A percentile compares a stretch with the other conserved stretches of the same genome.
phyloP scores from a whole-genome alignment of 1,140 invertebrate genomes.

The Proales similis region DNA sequence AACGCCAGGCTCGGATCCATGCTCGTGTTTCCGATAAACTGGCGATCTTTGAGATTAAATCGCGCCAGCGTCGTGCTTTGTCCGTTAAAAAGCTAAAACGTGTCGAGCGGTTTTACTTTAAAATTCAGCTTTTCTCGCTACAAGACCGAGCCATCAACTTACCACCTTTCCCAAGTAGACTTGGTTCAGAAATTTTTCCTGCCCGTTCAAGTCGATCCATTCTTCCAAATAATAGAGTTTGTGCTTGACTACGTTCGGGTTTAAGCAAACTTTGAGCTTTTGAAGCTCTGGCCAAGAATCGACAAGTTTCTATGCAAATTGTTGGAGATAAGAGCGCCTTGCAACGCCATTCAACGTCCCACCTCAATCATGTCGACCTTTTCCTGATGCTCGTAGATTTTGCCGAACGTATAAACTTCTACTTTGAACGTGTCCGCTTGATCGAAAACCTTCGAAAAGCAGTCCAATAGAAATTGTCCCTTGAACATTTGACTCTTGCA shows the following conservation, averaged over 20 bases:
- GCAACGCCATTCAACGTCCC: background rate
- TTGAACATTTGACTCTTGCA: too few species aligned
- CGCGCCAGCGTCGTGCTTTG: constrained; percentile 69
- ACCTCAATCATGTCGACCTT: constrained; percentile 25
- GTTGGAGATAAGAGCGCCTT: background rate
- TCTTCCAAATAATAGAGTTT: constrained; percentile 34
- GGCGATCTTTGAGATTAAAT: constrained; percentile 75
- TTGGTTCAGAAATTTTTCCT: constrained; percentile 60
- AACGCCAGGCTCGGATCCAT: constrained; percentile 89
- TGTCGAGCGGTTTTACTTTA: constrained; percentile 13
- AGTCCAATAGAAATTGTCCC: too few species aligned
- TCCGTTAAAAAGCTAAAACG: constrained; percentile 64
- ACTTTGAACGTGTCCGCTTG: constrained; percentile 24
- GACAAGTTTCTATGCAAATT: constrained; percentile 11
- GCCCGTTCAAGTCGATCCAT: constrained; percentile 1
- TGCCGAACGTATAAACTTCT: constrained; percentile 17
- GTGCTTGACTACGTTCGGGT: constrained; percentile 22
- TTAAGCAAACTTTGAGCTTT: constrained; percentile 18
- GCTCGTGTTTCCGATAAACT: constrained; percentile 92
- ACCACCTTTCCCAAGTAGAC: constrained; percentile 79
- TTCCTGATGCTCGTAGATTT: constrained; percentile 33
- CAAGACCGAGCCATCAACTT: constrained; percentile 44
- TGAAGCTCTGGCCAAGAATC: constrained; percentile 9
- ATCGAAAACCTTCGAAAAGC: background rate
- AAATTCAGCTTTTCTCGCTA: constrained; percentile 33